Base-by-base conservation (phyloP, 1,140 invertebrate genomes). In the Pemphigus obesinymphae region DNA sequence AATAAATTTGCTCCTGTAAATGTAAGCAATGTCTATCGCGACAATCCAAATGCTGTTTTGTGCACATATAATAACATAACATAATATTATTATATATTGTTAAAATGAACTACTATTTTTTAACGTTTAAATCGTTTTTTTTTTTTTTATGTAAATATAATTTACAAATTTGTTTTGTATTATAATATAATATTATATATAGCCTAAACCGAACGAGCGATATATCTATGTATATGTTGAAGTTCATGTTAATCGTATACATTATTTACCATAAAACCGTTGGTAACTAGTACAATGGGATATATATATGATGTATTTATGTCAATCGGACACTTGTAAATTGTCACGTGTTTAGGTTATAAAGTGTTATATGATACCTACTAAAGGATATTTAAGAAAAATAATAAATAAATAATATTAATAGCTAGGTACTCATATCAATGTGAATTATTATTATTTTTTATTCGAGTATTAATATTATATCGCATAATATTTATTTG, bases 391-490 rank as follows among this genome's bases (percentile, higher is more conserved):
- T 76, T 76, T 55, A 26, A 76, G 31, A 11, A 50, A 48, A 37
- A 45, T 11, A 45, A 45, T 11, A 45, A 45, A 45, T 6, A 45
- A 45, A 45, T 6, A 45, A 45, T 6, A 61, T 17, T 40, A 40
- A 58, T 78, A 78, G 34, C 53, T 78, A 58, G 75, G 75, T 78
- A 61, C 53, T 61, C 53, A 80, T 80, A 80, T 80, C 76, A 63
- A 63, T 61, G 55, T 58, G 75, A 78, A 80, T 29, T 61, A 55
- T 45, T 61, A 63, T 63, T 80, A 63, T 63, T 80, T 78, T 78
- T 80, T 80, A 80, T 58, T 61, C 15, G n/a, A 63, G 55, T 80
- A 80, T 80, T 80, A 61, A 80, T 29, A 80, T 63, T 80, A 80
- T n/a, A n/a, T 61, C 45, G 76, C 40, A 23, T 63, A 80, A 80